Percentiles rank a stretch among this genome's conserved stretches.
phyloP scores from a whole-genome alignment of 2,888 invertebrate genomes.

The Meliscaeva auricollis region DNA sequence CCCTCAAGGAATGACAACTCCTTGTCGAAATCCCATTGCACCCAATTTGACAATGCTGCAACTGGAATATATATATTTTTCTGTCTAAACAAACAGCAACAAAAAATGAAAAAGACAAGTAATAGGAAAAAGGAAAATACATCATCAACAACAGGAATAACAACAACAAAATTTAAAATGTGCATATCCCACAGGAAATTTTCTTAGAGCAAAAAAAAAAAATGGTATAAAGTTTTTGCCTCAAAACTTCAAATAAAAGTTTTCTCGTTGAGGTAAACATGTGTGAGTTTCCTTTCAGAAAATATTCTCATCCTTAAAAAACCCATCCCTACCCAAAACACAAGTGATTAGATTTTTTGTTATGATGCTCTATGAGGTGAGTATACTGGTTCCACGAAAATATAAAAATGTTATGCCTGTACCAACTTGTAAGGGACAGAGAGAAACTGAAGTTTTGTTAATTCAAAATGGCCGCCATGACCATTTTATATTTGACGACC shows the following conservation, averaged over 20 bases:
- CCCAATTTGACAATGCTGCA: constrained; percentile 50
- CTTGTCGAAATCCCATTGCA: constrained; percentile 47
- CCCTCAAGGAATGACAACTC: constrained; percentile 22
- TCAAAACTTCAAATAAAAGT: constrained; percentile 47
- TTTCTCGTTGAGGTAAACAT: constrained; percentile 41
- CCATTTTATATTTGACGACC: no score
- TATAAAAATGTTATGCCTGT: neutral
- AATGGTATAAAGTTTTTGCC: neutral
- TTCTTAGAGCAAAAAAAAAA: neutral
- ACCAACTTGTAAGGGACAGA: no score
- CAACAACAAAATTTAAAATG: constrained; percentile 35
- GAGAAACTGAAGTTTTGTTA: no score
- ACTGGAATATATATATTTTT: neutral
- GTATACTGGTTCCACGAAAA: neutral
- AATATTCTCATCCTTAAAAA: constrained; percentile 5
- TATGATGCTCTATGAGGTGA: neutral
- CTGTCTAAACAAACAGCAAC: neutral
- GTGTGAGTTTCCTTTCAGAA: constrained; percentile 20
- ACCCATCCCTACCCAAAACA: neutral
- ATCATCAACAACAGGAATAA: constrained; percentile 20
- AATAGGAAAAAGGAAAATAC: constrained; percentile 3
- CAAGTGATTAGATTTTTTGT: constrained; percentile 15
- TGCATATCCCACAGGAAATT: constrained; percentile 51
- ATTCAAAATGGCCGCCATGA: no score
- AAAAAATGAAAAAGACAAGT: neutral